These are phyloP conservation scores for Noctua janthina DNA, from an alignment of 2,888 invertebrate species.

Conservation along the genomic window DNA sequence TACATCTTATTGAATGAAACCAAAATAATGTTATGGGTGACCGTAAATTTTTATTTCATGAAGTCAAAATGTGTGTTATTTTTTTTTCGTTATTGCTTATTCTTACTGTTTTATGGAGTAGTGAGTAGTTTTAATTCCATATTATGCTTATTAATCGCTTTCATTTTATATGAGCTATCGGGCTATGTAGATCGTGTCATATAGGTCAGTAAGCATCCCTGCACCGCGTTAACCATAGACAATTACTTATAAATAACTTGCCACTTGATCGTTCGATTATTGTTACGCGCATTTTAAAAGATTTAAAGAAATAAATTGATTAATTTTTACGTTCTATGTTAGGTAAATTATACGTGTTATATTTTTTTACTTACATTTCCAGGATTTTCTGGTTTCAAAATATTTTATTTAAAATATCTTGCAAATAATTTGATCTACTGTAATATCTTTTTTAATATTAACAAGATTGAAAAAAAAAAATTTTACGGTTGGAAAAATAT, in stretches of 20 bases:
- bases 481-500: background rate
- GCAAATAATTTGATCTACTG: background rate
- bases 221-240: conserved; percentile 50
- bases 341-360: background rate
- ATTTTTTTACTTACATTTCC: background rate
- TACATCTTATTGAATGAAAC: background rate
- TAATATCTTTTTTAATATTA: background rate
- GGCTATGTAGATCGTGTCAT: conserved; percentile 61
- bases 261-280: conserved; percentile 42
- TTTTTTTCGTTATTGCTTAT: background rate
- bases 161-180: conserved; percentile 40
- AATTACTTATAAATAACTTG: conserved; percentile 66
- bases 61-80: background rate
- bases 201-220: conserved; percentile 76
- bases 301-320: background rate
- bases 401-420: background rate
- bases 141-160: conserved; percentile 15
- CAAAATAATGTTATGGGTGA: no score
- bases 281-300: conserved; percentile 11
- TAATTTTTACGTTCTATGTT: background rate
- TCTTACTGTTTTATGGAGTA: background rate
- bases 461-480: background rate
- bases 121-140: conserved; percentile 43
- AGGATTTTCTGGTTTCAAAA: background rate
- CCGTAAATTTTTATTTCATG: background rate